Evolutionary conservation across 2,888 invertebrate species (phyloP), one percentile per base, ranked within the genome.

Genomic region (Ischnura elegans): DNA sequence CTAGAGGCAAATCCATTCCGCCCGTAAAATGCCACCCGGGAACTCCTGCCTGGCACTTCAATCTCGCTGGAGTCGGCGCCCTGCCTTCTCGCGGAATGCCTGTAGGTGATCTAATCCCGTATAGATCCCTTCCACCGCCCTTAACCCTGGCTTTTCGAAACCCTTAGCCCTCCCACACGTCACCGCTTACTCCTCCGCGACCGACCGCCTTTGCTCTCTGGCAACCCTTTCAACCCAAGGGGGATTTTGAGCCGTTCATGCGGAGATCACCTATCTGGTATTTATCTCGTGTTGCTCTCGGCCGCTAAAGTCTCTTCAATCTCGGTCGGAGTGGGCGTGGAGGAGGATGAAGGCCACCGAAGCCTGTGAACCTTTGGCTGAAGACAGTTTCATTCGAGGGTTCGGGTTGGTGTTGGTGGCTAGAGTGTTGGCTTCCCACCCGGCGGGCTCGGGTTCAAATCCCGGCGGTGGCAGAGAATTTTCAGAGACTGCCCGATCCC

Each of bases 191-290:
- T 13, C 76, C 76, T 36, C 36, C 36, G 2, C 76, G 36, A 76
- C 29, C 76, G 10, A 36, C 76, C 36, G n/a, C n/a, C n/a, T n/a
- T n/a, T n/a, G n/a, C n/a, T n/a, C n/a, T 36, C 76, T 13, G 36
- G 76, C 36, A 76, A 36, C 76, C 76, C 76, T 36, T 76, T 76
- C 36, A 21, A 76, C 13, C 13, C 29, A 13, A 3, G 6, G n/a
- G 76, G 61, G 61, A 61, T 61, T 61, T 5, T 6, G 25, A 76
- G 0, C 29, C 36, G 13, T 36, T 51, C 8, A 10, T 10, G 51
- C 19, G 51, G 13, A 76, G 76, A 76, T 76, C 76, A 19, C 36
- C 76, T 76, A 76, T 76, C 76, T 76, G 76, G 36, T 76, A 76
- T 76, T 76, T 76, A 76, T 76, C 76, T 19, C 36, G 13, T 76